A percentile compares a stretch with the other conserved stretches of the same genome.
Conservation (phyloP, 1,140 invertebrate genomes). For the Leptoteleia sp. region DNA sequence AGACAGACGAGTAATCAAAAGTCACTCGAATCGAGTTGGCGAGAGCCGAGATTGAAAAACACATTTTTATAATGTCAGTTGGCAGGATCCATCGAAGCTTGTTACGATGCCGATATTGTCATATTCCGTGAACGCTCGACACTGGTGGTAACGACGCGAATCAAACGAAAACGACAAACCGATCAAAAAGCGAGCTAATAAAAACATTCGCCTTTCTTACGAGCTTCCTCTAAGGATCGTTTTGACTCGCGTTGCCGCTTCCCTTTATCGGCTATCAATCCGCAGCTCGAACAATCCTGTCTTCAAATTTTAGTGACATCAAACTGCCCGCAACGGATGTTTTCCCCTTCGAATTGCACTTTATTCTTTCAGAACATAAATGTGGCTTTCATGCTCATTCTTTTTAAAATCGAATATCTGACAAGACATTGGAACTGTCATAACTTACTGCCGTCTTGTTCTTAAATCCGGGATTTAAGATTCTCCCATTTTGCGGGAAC, state of each 20-base stretch:
- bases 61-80: constrained; percentile 31
- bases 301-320: constrained; percentile 68
- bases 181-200: constrained; percentile 62
- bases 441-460: constrained; percentile 19
- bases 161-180: constrained; percentile 47
- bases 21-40: constrained; percentile 7
- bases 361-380: constrained; percentile 39
- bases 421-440: constrained; percentile 29
- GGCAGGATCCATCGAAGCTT: constrained; percentile 28
- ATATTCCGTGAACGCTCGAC: constrained; percentile 37
- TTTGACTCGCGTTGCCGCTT: constrained; percentile 35
- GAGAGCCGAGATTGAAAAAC: constrained; percentile 48
- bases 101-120: constrained; percentile 48
- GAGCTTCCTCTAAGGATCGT: constrained; percentile 13
- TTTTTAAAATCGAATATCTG: constrained; percentile 35
- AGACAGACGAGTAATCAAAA: constrained; percentile 34
- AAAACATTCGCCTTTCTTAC: constrained; percentile 47
- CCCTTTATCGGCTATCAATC: constrained; percentile 73
- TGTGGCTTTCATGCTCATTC: constrained; percentile 25
- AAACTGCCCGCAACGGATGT: constrained; percentile 46
- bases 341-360: constrained; percentile 33
- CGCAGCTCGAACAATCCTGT: constrained; percentile 51
- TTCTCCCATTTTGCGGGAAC: constrained; percentile 26
- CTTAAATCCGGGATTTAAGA: constrained; percentile 10
- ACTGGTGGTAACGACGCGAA: constrained; percentile 41